Conservation (phyloP, 2,113 vertebrate genomes). For the Spea bombifrons region DNA sequence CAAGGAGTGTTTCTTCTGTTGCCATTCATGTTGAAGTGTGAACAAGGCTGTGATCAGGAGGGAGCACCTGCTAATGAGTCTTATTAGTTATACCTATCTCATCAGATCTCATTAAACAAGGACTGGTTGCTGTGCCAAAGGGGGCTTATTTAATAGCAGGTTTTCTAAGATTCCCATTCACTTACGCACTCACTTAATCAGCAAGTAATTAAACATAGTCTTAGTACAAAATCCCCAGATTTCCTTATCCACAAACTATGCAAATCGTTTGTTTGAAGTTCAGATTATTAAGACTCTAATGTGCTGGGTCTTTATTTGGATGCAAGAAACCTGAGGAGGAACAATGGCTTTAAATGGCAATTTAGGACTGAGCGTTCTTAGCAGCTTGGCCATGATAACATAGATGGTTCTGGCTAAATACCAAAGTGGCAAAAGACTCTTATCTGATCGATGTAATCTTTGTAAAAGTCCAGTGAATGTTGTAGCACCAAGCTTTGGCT, state of each 20-base stretch:
- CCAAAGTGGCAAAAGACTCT: no score
- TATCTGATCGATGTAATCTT: no score
- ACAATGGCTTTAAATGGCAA: no score
- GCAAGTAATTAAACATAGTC: conserved; percentile 26
- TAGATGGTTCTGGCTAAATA: no score
- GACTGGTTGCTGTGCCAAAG: neutral
- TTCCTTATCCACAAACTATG: conserved; percentile 7
- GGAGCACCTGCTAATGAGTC: neutral
- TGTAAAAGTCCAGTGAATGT: no score
- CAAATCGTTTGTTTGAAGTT: conserved; percentile 31
- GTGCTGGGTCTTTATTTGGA: neutral
- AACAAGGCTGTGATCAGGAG: neutral
- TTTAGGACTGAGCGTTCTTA: no score
- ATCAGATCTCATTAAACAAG: neutral
- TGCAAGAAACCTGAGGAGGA: neutral
- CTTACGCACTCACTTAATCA: conserved; percentile 2
- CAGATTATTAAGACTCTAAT: conserved; percentile 31
- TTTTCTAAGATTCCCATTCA: conserved; percentile 10
- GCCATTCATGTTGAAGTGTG: neutral
- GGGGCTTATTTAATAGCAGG: neutral
- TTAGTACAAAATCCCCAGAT: conserved; percentile 3
- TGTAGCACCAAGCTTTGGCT: no score
- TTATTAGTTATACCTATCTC: neutral
- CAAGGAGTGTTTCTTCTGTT: neutral
- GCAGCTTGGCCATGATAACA: no score